phyloP scores from a whole-genome alignment of 1,140 invertebrate species.

The Drosophila orena region DNA sequence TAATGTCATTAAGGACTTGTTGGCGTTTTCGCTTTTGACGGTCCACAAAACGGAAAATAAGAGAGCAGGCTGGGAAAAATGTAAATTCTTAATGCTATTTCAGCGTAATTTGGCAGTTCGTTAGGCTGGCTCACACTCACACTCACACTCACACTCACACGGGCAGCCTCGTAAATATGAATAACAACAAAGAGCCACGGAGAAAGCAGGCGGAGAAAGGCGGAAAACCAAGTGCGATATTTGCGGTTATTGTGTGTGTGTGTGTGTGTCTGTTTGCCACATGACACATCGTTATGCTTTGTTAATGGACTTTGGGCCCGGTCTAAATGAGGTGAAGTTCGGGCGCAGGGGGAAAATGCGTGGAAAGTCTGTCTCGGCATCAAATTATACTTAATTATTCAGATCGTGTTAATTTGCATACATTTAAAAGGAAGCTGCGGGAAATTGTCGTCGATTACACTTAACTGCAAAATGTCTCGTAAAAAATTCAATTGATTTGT shows the following conservation, averaged over 20 bases:
- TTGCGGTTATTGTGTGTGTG: constrained; percentile 47
- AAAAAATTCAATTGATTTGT: constrained; percentile 6
- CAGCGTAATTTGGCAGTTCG: constrained; percentile 81
- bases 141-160: no score
- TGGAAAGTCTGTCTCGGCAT: constrained; percentile 43
- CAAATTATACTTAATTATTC: constrained; percentile 80
- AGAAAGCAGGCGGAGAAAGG: constrained; percentile 13
- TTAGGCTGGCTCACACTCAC: constrained; percentile 59
- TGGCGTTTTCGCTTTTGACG: constrained; percentile 64
- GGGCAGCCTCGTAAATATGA: constrained; percentile 67
- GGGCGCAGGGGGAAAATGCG: constrained; percentile 1
- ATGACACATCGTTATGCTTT: constrained; percentile 82
- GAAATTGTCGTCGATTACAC: constrained; percentile 1
- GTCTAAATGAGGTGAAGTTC: constrained; percentile 39
- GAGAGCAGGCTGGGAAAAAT: constrained; percentile 46
- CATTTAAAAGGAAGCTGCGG: constrained; percentile 49
- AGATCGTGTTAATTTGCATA: constrained; percentile 76
- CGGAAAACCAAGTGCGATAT: constrained; percentile 58
- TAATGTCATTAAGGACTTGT: constrained; percentile 70
- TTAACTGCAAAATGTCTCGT: background rate
- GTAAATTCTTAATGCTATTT: constrained; percentile 83
- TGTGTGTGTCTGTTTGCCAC: constrained; percentile 29
- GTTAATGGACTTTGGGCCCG: constrained; percentile 69
- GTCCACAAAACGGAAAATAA: constrained; percentile 37
- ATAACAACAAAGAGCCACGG: constrained; percentile 46